phyloP scores from a whole-genome alignment of 64 coral and sea anemone genomes.

The Montipora capricornis region DNA sequence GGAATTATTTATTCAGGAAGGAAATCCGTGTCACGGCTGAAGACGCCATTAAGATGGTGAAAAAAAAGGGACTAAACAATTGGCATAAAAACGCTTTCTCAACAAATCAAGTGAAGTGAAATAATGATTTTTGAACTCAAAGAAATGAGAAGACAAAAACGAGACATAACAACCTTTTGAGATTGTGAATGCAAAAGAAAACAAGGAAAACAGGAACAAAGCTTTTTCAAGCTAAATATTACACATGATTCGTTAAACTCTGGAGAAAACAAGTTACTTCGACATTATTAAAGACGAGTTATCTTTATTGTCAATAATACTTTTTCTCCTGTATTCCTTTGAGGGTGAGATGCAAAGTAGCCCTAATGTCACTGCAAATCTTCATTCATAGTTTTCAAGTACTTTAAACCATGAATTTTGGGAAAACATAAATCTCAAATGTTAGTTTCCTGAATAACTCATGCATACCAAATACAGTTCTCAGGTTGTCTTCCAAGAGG shows the following conservation, averaged over 20 bases:
- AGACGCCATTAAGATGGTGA: not conserved
- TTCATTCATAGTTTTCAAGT: not conserved
- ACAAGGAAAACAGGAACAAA: no score
- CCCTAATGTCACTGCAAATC: not conserved
- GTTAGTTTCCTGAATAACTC: not conserved
- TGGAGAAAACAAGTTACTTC: not conserved
- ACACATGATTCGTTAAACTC: not conserved
- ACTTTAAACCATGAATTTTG: not conserved
- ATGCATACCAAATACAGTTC: not conserved
- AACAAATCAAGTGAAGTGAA: not conserved
- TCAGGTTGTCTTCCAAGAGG: not conserved
- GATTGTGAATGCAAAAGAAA: no score
- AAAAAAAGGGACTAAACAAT: not conserved
- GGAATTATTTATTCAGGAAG: slow-evolving; percentile 1
- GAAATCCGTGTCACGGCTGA: slow-evolving; percentile 2
- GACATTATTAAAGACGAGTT: no score
- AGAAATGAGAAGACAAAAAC: not conserved
- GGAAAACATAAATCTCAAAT: not conserved
- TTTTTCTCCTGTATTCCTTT: not conserved
- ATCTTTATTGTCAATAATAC: not conserved
- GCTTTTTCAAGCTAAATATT: no score
- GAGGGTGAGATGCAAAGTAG: not conserved
- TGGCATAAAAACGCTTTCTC: not conserved
- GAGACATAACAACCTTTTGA: slow-evolving; percentile 5
- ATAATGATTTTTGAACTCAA: not conserved